phyloP scores from a whole-genome alignment of 30 jellyfish, hydroid and myxozoan species.

The Aurelia sp. region DNA sequence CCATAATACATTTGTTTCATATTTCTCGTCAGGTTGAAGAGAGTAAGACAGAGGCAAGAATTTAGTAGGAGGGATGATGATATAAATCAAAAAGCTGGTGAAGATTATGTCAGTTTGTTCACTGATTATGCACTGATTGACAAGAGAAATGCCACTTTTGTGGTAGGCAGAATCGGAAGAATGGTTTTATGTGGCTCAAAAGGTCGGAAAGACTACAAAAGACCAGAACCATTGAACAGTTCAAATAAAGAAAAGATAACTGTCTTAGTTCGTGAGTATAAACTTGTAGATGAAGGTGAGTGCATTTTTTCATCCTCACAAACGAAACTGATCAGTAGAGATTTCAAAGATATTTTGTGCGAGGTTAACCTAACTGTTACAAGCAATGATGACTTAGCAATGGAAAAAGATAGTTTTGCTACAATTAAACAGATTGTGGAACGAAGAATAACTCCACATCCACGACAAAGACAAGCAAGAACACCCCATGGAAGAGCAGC shows the following conservation, averaged over 20 bases:
- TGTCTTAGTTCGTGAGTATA: too few relatives aligned
- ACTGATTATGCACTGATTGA: conserved; percentile 6
- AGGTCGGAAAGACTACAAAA: neutral
- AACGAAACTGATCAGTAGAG: too few relatives aligned
- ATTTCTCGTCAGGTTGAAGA: too few relatives aligned
- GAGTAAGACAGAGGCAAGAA: too few relatives aligned
- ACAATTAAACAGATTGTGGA: conserved; percentile 2
- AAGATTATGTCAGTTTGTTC: neutral
- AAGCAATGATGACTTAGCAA: neutral
- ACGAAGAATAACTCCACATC: neutral
- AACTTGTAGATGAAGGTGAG: too few relatives aligned
- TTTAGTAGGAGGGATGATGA: conserved; percentile 1
- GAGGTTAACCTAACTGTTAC: too few relatives aligned
- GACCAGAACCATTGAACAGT: too few relatives aligned
- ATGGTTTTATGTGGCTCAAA: neutral
- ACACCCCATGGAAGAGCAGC: neutral
- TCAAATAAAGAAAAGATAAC: too few relatives aligned
- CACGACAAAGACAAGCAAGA: neutral
- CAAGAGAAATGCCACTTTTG: conserved; percentile 7
- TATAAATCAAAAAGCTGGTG: neutral
- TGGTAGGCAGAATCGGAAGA: neutral
- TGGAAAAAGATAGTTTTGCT: neutral
- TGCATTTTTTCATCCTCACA: too few relatives aligned
- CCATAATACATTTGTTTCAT: too few relatives aligned
- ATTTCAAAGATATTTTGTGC: too few relatives aligned